Evolutionary conservation across 2,113 vertebrate species (phyloP).

Genomic region (Prionailurus viverrinus): DNA sequence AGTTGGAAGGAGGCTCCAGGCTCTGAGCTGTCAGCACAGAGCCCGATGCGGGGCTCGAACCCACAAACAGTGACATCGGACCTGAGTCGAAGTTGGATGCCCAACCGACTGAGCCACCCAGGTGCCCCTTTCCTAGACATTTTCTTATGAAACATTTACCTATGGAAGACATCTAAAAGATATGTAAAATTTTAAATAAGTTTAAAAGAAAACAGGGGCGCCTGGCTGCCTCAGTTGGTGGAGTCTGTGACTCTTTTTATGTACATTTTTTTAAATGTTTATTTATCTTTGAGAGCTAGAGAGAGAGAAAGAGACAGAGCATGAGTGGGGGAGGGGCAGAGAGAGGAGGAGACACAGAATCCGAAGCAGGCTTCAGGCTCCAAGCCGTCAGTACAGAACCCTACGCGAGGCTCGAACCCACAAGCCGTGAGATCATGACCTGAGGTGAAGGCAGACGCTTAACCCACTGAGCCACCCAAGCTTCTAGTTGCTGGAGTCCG

Average conservation of each 20-base stretch:
- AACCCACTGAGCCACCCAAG: neutral
- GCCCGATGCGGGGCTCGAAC: no score
- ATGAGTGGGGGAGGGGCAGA: neutral
- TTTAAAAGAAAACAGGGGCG: no score
- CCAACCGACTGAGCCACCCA: no score
- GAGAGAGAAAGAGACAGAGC: neutral
- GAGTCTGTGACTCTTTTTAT: neutral
- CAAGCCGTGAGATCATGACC: neutral
- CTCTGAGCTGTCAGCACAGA: no score
- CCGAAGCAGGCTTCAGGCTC: neutral
- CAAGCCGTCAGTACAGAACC: neutral
- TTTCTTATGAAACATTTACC: neutral
- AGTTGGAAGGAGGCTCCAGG: no score
- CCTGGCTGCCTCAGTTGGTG: neutral
- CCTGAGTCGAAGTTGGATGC: no score
- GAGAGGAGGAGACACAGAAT: neutral
- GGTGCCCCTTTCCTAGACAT: neutral
- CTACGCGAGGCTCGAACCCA: rapidly evolving
- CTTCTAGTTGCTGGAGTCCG: neutral
- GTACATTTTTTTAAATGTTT: neutral
- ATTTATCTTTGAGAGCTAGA: neutral
- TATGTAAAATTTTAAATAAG: neutral
- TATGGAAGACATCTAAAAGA: neutral
- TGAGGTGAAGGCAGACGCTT: neutral
- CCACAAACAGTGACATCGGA: no score